phyloP scores from a whole-genome alignment of 2,888 invertebrate species.

The Nemotelus pantherinus region DNA sequence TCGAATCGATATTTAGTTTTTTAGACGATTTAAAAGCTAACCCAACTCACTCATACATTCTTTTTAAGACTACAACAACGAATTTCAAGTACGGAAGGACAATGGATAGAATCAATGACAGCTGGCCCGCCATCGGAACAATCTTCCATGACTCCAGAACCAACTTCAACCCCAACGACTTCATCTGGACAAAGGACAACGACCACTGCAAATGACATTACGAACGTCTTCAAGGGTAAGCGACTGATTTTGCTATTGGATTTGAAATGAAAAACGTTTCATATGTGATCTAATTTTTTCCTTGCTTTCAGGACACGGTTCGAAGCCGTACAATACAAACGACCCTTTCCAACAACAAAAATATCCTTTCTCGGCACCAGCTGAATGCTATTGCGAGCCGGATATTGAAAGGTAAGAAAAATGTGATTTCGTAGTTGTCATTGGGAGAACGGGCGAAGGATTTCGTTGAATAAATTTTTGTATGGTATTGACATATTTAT shows the following conservation, averaged over 20 bases:
- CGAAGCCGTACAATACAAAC: conserved; percentile 43
- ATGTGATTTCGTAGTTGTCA: neutral
- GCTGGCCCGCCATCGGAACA: conserved; percentile 21
- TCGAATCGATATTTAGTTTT: too few species aligned
- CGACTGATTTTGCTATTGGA: neutral
- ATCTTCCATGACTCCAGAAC: neutral
- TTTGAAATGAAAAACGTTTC: neutral
- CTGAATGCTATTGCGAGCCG: conserved; percentile 64
- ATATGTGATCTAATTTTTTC: too few species aligned
- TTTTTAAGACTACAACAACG: too few species aligned
- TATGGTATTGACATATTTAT: too few species aligned
- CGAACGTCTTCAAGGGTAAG: conserved; percentile 53
- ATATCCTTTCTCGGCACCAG: conserved; percentile 59
- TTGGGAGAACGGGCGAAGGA: too few species aligned
- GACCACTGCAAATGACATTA: conserved; percentile 54
- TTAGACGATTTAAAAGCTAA: too few species aligned
- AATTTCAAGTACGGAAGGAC: conserved; percentile 19
- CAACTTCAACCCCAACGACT: conserved; percentile 32
- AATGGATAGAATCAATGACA: conserved; percentile 45
- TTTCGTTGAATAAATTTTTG: too few species aligned
- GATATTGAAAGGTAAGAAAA: conserved; percentile 60
- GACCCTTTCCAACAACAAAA: conserved; percentile 57
- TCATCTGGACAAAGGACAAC: conserved; percentile 28
- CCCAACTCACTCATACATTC: too few species aligned
- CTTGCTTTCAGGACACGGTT: conserved; percentile 34